Evolutionary conservation across 2,113 vertebrate genomes (phyloP), one percentile per base, ranked within the genome.

Genomic region (Sapayoa aenigma): DNA sequence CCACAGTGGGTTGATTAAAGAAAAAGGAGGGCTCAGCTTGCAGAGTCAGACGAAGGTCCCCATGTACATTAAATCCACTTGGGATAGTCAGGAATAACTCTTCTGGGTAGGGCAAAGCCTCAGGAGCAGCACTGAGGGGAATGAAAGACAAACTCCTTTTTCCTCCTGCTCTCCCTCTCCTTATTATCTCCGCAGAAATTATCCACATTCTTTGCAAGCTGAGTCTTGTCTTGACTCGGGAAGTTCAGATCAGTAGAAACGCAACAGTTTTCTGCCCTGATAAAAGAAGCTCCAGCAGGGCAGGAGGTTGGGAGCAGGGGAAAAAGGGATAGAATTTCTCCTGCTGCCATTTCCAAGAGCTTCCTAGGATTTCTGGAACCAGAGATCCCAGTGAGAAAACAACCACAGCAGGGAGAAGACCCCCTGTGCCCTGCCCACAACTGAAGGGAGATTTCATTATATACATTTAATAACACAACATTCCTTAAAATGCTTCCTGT

Each of bases 151-250:
- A 82, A 66, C 33, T 63, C 46, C 23, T 67, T 67, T 56, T 73
- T 37, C 85, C 75, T 83, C 5, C 0, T 76, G 53, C 63, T 86
- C 82, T 67, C 53, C 42, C 42, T 87, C 35, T 89, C 31, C 1
- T 89, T 46, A 74, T 80, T 90, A 74, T 24, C 84, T 37, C 8
- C 71, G 65, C 71, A 53, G 72, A 85, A 89, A 91, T 97, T 35
- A 93, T 90, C 83, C 92, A 63, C 92, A 95, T 96, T 94, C 92
- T 86, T 92, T 88, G 78, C 95, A 90, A 71, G 95, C 52, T 0
- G 0, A 35, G 67, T 84, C 96, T 79, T 94, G 96, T 23, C 90
- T 80, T 55, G 41, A 35, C 76, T 82, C 62, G 77, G 73, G 53
- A 65, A 82, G 60, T 24, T 91, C 65, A 65, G 82, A 60, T 39